phyloP scores from a whole-genome alignment of 23 tunicate genomes.

The Clavelina lepadiformis region DNA sequence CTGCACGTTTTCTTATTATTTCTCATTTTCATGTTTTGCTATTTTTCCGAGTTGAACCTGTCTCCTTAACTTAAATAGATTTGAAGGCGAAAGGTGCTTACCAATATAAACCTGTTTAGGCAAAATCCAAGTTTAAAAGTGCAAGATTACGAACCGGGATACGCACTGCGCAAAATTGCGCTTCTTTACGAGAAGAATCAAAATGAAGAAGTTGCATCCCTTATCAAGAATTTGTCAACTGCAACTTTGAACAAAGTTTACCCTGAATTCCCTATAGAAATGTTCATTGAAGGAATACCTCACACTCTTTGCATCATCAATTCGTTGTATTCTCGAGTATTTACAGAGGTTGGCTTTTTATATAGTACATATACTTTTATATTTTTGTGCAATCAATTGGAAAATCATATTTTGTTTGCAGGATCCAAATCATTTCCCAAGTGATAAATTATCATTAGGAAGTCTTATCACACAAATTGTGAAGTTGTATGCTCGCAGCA shows the following conservation, averaged over 20 bases:
- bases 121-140: conserved; percentile 61
- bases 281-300: conserved; percentile 83
- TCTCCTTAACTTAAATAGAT: not conserved
- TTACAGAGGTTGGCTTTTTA: conserved; percentile 42
- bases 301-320: conserved; percentile 66
- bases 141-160: conserved; percentile 88
- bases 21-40: not conserved
- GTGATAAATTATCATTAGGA: conserved; percentile 39
- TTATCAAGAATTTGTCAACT: conserved; percentile 52
- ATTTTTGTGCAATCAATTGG: not conserved
- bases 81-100: no score
- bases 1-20: no score
- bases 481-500: conserved; percentile 68
- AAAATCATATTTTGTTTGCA: conserved; percentile 14
- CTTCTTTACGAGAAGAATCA: conserved; percentile 72
- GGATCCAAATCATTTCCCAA: conserved; percentile 65
- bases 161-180: conserved; percentile 83
- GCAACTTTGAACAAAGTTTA: conserved; percentile 62
- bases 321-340: conserved; percentile 52
- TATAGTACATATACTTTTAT: not conserved
- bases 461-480: conserved; percentile 69
- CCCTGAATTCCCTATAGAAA: conserved; percentile 71
- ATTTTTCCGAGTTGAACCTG: not conserved
- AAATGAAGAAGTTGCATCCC: conserved; percentile 59
- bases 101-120: conserved; percentile 29